phyloP scores from a whole-genome alignment of 2,797 vertebrate genomes.

The Gastrophryne carolinensis region DNA sequence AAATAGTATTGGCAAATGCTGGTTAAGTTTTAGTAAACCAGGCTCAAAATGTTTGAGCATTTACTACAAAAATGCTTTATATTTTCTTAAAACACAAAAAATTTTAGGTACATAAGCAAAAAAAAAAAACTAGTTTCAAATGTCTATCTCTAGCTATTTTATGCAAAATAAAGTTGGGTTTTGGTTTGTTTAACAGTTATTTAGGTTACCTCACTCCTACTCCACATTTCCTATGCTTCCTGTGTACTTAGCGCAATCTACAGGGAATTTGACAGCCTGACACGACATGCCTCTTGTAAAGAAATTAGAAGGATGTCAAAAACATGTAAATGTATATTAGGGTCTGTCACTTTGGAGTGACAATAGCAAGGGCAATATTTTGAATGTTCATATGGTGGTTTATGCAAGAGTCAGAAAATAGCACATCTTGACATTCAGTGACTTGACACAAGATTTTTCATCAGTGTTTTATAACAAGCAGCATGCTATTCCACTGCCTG shows the following conservation, averaged over 20 bases:
- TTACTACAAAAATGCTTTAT: background rate
- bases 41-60: background rate
- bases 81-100: background rate
- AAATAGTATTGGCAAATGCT: too few species aligned
- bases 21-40: too few species aligned
- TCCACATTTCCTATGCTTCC: constrained; percentile 34
- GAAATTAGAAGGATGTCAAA: constrained; percentile 43
- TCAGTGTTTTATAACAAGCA: background rate
- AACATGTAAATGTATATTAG: constrained; percentile 28
- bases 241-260: constrained; percentile 16
- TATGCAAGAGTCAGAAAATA: constrained; percentile 3
- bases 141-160: background rate
- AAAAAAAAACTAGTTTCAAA: background rate
- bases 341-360: constrained; percentile 30
- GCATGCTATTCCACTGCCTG: background rate
- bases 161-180: constrained; percentile 4
- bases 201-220: constrained; percentile 23
- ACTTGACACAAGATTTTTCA: constrained; percentile 17
- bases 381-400: constrained; percentile 11
- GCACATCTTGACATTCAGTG: constrained; percentile 7
- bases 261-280: constrained; percentile 34
- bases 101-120: background rate
- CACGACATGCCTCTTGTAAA: constrained; percentile 14
- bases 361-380: constrained; percentile 21
- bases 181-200: background rate